Evolutionary conservation across 2,113 vertebrate genomes (phyloP).

Genomic region (Platichthys stellatus): DNA sequence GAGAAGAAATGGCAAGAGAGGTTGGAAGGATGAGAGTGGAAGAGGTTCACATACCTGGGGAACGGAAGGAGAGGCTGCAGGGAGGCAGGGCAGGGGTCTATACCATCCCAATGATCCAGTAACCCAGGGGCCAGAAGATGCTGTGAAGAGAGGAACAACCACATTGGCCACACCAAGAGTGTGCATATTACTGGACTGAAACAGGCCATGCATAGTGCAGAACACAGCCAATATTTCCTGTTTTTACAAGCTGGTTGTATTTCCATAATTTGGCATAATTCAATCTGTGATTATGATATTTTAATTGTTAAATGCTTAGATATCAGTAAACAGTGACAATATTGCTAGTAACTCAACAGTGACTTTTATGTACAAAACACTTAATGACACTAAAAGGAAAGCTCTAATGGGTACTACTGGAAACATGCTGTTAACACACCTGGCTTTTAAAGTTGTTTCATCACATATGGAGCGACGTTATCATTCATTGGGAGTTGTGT

Average conservation of each 20-base stretch:
- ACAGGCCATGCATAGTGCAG: not conserved
- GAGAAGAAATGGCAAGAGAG: constrained; percentile 76
- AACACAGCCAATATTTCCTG: not conserved
- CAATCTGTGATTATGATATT: not conserved
- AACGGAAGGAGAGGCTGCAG: constrained; percentile 41
- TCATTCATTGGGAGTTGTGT: not conserved
- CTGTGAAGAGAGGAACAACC: constrained; percentile 48
- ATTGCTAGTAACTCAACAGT: not conserved
- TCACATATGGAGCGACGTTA: not conserved
- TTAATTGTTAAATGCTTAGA: not conserved
- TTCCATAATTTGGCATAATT: not conserved
- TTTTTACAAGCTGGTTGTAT: not conserved
- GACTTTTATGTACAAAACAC: no score
- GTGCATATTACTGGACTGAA: not conserved
- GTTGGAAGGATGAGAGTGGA: constrained; percentile 53
- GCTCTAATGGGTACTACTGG: no score
- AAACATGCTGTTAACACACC: not conserved
- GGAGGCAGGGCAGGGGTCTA: not conserved
- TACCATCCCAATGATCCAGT: constrained; percentile 44
- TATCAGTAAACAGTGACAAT: not conserved
- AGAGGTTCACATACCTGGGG: constrained; percentile 63
- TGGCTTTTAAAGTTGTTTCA: not conserved
- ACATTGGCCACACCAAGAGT: constrained; percentile 45
- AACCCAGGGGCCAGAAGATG: constrained; percentile 49
- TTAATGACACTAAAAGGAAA: no score